A percentile compares a stretch with the other conserved stretches of the same genome.
phyloP scores from a whole-genome alignment of 2,888 invertebrate species.

The Griposia aprilina region DNA sequence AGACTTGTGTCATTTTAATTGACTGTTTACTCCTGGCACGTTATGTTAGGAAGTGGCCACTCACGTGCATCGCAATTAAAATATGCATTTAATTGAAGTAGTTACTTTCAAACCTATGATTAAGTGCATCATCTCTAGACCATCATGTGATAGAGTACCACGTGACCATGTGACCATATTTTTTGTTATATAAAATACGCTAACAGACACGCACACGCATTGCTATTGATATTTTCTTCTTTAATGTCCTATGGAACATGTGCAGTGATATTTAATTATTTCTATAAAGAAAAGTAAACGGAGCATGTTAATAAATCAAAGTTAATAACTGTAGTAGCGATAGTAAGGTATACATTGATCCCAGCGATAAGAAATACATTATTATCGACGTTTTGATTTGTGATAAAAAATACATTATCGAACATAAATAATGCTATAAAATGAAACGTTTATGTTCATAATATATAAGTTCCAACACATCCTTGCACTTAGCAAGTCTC shows the following conservation, averaged over 20 bases:
- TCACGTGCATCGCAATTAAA: neutral
- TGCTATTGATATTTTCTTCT: neutral
- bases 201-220: conserved; percentile 24
- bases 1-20: neutral
- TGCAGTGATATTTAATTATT: conserved; percentile 13
- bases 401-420: conserved; percentile 67
- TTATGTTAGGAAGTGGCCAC: neutral
- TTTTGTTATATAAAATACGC: conserved; percentile 37
- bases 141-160: conserved; percentile 20
- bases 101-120: neutral
- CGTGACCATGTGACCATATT: conserved; percentile 22
- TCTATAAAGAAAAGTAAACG: conserved; percentile 33
- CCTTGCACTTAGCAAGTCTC: conserved; percentile 50
- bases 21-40: neutral
- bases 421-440: conserved; percentile 66
- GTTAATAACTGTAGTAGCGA: conserved; percentile 58
- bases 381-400: conserved; percentile 68
- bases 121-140: neutral
- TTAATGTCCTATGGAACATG: neutral
- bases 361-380: conserved; percentile 64
- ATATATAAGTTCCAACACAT: conserved; percentile 54
- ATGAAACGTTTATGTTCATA: conserved; percentile 49
- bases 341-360: conserved; percentile 54
- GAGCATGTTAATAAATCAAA: conserved; percentile 60
- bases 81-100: conserved; percentile 5